Base-by-base conservation (phyloP, 2,797 vertebrate genomes). In the Lemur catta region DNA sequence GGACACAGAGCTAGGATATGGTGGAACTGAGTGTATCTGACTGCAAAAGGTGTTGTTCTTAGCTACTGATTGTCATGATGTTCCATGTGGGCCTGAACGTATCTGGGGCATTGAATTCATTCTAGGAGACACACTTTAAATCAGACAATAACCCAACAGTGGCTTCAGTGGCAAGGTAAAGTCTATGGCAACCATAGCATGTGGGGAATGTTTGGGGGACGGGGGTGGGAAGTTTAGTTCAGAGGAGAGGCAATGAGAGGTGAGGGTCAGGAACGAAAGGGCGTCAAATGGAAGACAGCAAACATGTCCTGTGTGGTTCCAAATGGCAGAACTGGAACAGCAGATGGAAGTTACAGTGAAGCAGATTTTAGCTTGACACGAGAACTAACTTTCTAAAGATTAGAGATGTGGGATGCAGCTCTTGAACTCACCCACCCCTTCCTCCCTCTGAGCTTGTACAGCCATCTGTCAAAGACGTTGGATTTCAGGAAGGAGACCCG, bases 361-460 rank as follows among this genome's bases (percentile, higher is more conserved):
- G 87, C 94, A 96, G 84, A 96, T 95, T 97, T 97, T 82, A 95
- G 30, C 74, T 81, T 92, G 52, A 97, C 91, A 96, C 0, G 8
- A 96, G 75, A 93, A 95, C 75, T 65, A 81, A 84, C 91, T 97
- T 88, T 93, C 79, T 91, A 81, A 96, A 95, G 94, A 89, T 72
- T 84, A 92, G 96, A 95, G 96, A 79, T 93, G 79, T 91, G 86
- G 74, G 86, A 91, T 95, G 71, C 1, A 61, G 87, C 63, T 94
- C 61, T 85, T 91, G 91, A 97, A 93, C 90, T 84, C 57, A 55
- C 13, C 3, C 55, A 57, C 55, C 43, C 55, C 33, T 22, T 94
- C 69, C 76, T 74, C 67, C 82, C 41, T 61, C 74, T 55, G 91
- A 95, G 86, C 41, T n/a, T 93, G 38, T 46, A 69, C 35, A 80